Percentiles rank a stretch among this genome's conserved stretches.
Conservation (phyloP, 2,797 vertebrate species). For the Ambastaia sidthimunki region DNA sequence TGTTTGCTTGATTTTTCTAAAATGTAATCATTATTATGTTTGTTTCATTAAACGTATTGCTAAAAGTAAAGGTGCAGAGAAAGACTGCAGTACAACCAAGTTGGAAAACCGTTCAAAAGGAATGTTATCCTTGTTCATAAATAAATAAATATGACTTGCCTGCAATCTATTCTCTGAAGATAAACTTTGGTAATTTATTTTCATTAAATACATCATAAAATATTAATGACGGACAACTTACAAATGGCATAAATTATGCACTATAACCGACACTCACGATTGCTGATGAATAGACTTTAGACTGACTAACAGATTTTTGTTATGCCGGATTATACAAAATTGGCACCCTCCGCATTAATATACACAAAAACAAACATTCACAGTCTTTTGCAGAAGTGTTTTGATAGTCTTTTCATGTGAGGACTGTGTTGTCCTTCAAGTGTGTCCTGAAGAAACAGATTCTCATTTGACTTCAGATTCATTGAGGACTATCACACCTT, state of each 20-base stretch:
- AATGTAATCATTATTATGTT: constrained; percentile 38
- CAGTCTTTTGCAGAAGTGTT: background rate
- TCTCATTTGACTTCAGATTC: constrained; percentile 1
- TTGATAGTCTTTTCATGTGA: background rate
- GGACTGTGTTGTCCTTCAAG: constrained; percentile 22
- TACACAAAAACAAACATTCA: background rate
- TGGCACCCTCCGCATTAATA: background rate
- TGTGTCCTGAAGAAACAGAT: background rate
- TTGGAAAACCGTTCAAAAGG: background rate
- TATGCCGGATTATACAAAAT: background rate
- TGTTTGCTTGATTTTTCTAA: constrained; percentile 1
- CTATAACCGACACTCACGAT: background rate
- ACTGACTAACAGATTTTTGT: too few relatives aligned
- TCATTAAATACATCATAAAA: background rate
- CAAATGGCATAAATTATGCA: background rate
- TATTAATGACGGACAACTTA: background rate
- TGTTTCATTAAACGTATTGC: constrained; percentile 8
- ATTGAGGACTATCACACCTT: background rate
- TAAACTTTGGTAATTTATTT: background rate
- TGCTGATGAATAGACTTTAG: background rate
- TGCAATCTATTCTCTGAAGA: background rate
- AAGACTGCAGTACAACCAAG: background rate
- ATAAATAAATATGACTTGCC: constrained; percentile 30
- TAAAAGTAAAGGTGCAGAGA: background rate
- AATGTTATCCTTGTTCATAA: constrained; percentile 27